Conservation (phyloP, 2,113 vertebrate genomes). For the Oncorhynchus keta region DNA sequence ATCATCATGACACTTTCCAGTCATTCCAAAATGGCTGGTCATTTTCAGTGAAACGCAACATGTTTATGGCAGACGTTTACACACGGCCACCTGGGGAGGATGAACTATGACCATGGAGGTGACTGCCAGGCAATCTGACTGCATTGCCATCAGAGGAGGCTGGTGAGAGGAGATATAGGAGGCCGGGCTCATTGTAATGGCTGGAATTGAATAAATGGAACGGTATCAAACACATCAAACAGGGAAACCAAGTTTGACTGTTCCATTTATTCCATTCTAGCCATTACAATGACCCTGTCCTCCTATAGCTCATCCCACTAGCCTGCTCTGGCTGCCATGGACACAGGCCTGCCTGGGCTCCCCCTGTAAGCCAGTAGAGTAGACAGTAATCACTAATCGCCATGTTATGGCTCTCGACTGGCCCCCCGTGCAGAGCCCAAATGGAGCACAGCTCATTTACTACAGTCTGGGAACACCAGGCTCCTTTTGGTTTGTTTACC, state of each 20-base stretch:
- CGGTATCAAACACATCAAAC: too few relatives aligned
- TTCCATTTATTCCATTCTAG: too few relatives aligned
- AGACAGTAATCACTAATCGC: neutral
- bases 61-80: too few relatives aligned
- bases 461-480: constrained; percentile 1
- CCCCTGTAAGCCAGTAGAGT: neutral
- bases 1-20: too few relatives aligned
- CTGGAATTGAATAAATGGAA: too few relatives aligned
- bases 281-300: too few relatives aligned
- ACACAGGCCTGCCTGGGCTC: neutral
- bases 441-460: constrained; percentile 33
- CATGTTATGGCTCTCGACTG: constrained; percentile 8
- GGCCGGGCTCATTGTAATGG: too few relatives aligned
- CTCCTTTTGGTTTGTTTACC: constrained; percentile 15
- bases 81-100: neutral
- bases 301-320: too few relatives aligned
- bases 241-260: too few relatives aligned
- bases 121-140: neutral
- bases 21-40: too few relatives aligned
- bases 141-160: neutral
- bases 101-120: neutral
- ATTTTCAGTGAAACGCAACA: too few relatives aligned
- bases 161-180: too few relatives aligned
- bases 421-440: constrained; percentile 13
- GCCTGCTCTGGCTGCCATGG: neutral